Evolutionary conservation across 1,140 invertebrate species (phyloP).

Genomic region (Radopholus similis): DNA sequence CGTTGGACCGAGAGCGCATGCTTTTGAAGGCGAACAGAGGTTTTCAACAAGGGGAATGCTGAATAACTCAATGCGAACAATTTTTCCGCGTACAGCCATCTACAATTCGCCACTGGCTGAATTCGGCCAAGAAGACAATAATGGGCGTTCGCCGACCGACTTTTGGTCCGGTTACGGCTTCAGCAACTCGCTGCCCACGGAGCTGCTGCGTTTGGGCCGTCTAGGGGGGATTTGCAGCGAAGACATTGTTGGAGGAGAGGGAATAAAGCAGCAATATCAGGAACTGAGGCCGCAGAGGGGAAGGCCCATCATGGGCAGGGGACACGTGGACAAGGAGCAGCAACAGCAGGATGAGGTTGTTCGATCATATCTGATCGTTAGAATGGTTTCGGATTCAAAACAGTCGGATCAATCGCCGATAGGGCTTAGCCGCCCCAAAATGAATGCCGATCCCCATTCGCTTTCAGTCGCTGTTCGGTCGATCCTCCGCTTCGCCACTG

Average conservation of each 20-base stretch:
- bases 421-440: not conserved
- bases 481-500: not conserved
- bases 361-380: too few species aligned
- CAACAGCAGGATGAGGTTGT: not conserved
- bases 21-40: constrained; percentile 42
- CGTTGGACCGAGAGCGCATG: constrained; percentile 51
- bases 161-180: constrained; percentile 55
- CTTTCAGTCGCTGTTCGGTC: not conserved
- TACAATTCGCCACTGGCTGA: not conserved
- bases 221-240: not conserved
- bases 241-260: not conserved
- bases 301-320: constrained; percentile 15
- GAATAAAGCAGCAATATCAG: constrained; percentile 3
- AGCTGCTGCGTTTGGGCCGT: constrained; percentile 39
- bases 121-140: constrained; percentile 8
- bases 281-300: not conserved
- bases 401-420: not conserved
- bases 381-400: too few species aligned
- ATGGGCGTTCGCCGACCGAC: constrained; percentile 45
- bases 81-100: constrained; percentile 3
- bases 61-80: constrained; percentile 8
- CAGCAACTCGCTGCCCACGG: constrained; percentile 52
- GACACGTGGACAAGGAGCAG: not conserved
- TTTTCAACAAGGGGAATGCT: not conserved
- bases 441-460: too few species aligned